These are phyloP conservation scores for Rhyacophila evoluta DNA, from an alignment of 2,888 invertebrate species.

Conservation along the genomic window DNA sequence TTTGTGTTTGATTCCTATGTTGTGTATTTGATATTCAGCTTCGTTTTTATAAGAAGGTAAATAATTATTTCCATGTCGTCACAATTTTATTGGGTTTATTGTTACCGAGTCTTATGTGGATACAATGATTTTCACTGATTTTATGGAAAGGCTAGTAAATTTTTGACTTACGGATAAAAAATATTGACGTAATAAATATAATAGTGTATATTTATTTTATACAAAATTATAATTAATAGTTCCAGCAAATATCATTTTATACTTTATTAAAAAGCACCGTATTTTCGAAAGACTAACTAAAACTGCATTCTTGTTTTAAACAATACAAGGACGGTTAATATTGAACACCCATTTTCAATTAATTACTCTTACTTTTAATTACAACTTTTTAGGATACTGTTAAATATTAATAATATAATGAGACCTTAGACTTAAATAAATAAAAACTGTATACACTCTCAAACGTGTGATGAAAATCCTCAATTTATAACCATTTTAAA, in stretches of 20 bases:
- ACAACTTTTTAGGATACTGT: neutral
- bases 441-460: neutral
- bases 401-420: neutral
- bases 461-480: neutral
- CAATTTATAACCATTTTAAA: neutral
- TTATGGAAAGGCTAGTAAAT: neutral
- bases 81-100: neutral
- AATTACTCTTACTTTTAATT: neutral
- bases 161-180: neutral
- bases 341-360: conserved; percentile 31
- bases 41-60: neutral
- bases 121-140: too few relatives aligned
- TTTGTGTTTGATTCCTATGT: neutral
- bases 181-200: neutral
- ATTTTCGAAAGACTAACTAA: neutral
- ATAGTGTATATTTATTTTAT: neutral
- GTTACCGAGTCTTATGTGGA: neutral
- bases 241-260: neutral
- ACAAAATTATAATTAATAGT: neutral
- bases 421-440: neutral
- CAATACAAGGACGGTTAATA: conserved; percentile 25
- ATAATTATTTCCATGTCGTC: neutral
- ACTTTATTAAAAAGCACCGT: neutral
- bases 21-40: neutral
- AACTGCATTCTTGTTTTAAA: neutral